phyloP scores from a whole-genome alignment of 2,888 invertebrate species.

The Apomyelois bistriatella region DNA sequence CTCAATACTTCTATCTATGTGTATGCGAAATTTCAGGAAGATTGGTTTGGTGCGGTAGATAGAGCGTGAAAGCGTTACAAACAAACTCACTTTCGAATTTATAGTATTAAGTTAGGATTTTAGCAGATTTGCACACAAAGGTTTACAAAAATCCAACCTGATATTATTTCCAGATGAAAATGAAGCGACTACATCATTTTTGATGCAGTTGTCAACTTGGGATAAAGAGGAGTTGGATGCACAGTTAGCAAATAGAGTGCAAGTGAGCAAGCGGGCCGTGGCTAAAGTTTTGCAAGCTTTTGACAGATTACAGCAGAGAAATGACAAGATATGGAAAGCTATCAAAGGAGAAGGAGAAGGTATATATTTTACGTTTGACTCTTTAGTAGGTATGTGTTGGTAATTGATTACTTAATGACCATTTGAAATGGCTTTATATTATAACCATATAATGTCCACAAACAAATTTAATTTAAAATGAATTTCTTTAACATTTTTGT shows the following conservation, averaged over 20 bases:
- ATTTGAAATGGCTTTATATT: too few species aligned
- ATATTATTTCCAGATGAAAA: constrained; percentile 89
- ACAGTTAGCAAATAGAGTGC: constrained; percentile 95
- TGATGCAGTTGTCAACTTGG: constrained; percentile 97
- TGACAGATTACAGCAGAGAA: constrained; percentile 96
- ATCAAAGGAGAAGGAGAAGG: constrained; percentile 91
- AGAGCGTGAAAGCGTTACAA: too few species aligned
- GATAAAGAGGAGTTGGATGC: constrained; percentile 98
- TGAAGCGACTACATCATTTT: constrained; percentile 96
- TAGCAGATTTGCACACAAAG: too few species aligned
- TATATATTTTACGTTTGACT: constrained; percentile 23
- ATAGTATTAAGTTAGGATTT: too few species aligned
- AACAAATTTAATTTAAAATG: too few species aligned
- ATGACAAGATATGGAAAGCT: constrained; percentile 94
- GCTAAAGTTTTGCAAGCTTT: constrained; percentile 98
- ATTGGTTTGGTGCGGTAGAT: too few species aligned
- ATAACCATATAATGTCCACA: too few species aligned
- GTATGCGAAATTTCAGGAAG: too few species aligned
- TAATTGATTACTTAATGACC: too few species aligned
- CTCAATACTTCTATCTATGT: too few species aligned
- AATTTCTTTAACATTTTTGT: too few species aligned
- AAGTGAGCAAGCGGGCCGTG: constrained; percentile 97
- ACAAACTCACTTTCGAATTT: too few species aligned
- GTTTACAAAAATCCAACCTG: neutral
- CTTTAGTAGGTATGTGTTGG: neutral